Percentiles rank a stretch among this genome's conserved stretches.
Conservation (phyloP, 2,113 vertebrate species). For the Thomomys bottae region DNA sequence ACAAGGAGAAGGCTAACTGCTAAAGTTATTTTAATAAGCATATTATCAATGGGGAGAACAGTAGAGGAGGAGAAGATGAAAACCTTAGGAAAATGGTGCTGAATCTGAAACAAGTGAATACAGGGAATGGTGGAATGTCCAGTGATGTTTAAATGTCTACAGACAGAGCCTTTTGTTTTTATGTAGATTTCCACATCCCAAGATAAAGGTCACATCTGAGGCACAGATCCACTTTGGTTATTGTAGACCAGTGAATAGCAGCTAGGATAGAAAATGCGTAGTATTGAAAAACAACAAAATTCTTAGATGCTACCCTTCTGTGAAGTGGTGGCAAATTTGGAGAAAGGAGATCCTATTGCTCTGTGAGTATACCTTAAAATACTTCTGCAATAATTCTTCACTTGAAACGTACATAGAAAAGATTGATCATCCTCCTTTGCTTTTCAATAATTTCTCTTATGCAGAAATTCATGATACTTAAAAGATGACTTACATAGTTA, state of each 20-base stretch:
- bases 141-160: not conserved
- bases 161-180: not conserved
- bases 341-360: not conserved
- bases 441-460: not conserved
- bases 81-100: not conserved
- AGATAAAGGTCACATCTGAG: not conserved
- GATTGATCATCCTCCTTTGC: not conserved
- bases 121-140: not conserved
- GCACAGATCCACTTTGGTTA: not conserved
- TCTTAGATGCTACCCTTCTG: not conserved
- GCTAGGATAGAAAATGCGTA: not conserved
- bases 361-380: not conserved
- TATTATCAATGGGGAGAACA: not conserved
- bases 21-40: not conserved
- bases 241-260: not conserved
- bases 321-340: not conserved
- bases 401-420: not conserved
- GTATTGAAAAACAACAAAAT: not conserved
- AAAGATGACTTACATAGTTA: not conserved
- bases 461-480: constrained; percentile 7
- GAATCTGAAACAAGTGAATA: not conserved
- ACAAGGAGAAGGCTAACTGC: not conserved
- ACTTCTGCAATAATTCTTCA: not conserved
- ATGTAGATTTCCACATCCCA: not conserved
- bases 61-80: not conserved